These are phyloP conservation scores for Dryobotodes eremita DNA, from an alignment of 2,888 invertebrate genomes.

Conservation along the genomic window DNA sequence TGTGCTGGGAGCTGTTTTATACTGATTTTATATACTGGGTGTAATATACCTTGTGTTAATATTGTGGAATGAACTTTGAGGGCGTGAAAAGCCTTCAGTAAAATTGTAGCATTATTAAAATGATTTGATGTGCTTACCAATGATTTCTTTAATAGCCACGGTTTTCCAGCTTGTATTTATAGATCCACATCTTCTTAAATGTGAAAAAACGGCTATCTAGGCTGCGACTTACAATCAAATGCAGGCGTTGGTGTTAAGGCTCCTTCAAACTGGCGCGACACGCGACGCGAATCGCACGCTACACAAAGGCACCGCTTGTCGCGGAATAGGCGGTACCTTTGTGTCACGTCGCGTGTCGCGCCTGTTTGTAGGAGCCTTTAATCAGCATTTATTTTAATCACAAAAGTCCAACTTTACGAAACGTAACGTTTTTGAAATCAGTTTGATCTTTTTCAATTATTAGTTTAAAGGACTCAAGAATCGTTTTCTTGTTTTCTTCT, in stretches of 20 bases:
- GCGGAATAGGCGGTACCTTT: no score
- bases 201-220: background rate
- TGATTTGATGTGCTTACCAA: background rate
- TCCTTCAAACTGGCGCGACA: no score
- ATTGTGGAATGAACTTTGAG: background rate
- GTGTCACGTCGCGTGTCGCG: no score
- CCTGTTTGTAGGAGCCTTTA: no score
- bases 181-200: background rate
- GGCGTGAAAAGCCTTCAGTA: no score
- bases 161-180: no score
- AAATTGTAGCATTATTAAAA: background rate
- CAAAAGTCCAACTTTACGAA: background rate
- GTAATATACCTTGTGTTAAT: constrained; percentile 29
- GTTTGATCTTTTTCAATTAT: background rate
- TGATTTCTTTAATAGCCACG: background rate
- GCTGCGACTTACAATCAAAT: background rate
- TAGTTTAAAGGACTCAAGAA: background rate
- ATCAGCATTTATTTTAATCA: background rate
- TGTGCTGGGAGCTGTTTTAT: constrained; percentile 48
- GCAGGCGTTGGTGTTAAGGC: no score
- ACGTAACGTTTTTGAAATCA: background rate
- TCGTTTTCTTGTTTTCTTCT: background rate
- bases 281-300: no score
- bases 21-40: constrained; percentile 48
- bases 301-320: no score